These are phyloP conservation scores for Lepidurus couesii DNA, from an alignment of 1,140 invertebrate species.

Conservation along the genomic window DNA sequence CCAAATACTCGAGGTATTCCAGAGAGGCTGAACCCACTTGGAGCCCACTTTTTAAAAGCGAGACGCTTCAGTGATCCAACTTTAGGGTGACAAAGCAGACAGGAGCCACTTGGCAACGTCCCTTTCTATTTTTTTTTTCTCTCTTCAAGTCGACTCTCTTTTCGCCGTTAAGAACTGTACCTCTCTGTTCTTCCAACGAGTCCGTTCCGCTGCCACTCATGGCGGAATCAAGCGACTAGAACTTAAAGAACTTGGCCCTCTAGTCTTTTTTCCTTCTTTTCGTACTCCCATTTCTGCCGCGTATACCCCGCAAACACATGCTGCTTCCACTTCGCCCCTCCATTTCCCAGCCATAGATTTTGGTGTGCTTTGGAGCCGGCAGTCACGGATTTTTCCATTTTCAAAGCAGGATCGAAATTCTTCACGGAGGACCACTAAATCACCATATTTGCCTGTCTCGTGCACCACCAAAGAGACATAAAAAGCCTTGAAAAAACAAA, in stretches of 20 bases:
- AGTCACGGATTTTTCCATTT: constrained; percentile 18
- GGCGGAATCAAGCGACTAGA: constrained; percentile 9
- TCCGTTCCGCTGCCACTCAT: not conserved
- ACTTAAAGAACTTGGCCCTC: not conserved
- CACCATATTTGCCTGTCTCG: constrained; percentile 14
- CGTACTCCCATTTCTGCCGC: not conserved
- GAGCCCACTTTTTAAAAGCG: not conserved
- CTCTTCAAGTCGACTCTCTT: not conserved
- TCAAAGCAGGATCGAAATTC: not conserved
- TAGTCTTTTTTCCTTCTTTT: not conserved
- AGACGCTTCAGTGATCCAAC: constrained; percentile 18
- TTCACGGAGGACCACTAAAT: not conserved
- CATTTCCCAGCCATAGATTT: not conserved
- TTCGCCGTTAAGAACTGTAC: not conserved
- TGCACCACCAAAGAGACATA: not conserved
- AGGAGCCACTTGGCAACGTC: constrained; percentile 20
- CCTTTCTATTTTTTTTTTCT: constrained; percentile 5
- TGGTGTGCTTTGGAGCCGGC: not conserved
- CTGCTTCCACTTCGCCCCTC: not conserved
- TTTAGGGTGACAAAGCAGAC: constrained; percentile 18
- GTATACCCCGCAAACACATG: constrained; percentile 11
- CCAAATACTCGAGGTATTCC: constrained; percentile 11
- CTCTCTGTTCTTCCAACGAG: not conserved
- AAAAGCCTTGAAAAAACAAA: not conserved
- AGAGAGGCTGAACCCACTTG: constrained; percentile 20